Conservation (phyloP, 2,888 invertebrate genomes). For the Biston betularia region DNA sequence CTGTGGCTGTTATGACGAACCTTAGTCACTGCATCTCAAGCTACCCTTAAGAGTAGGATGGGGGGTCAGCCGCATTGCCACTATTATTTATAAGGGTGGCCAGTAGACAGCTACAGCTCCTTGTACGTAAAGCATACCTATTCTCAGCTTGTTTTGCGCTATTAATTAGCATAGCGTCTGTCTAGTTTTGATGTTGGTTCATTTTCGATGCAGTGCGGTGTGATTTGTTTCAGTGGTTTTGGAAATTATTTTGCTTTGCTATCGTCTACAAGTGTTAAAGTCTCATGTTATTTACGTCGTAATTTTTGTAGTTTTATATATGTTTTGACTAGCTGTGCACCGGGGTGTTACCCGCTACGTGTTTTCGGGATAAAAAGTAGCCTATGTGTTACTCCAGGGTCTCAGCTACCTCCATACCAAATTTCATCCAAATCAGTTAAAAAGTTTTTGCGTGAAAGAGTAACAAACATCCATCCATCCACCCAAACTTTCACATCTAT, state of each 20-base stretch:
- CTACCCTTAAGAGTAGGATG: slow-evolving; percentile 73
- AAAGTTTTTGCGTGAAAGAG: too few relatives aligned
- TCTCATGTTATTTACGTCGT: too few relatives aligned
- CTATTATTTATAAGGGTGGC: slow-evolving; percentile 86
- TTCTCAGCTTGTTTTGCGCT: slow-evolving; percentile 74
- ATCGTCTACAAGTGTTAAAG: background rate
- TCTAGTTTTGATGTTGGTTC: slow-evolving; percentile 40
- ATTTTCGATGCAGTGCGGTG: slow-evolving; percentile 44
- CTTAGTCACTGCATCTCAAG: slow-evolving; percentile 11
- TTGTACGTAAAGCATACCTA: slow-evolving; percentile 63
- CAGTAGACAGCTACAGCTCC: slow-evolving; percentile 71
- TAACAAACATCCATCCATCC: too few relatives aligned
- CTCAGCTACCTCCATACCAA: too few relatives aligned
- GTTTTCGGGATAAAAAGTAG: too few relatives aligned
- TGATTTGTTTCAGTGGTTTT: slow-evolving; percentile 16
- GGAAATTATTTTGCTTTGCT: slow-evolving; percentile 3
- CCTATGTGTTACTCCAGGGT: too few relatives aligned
- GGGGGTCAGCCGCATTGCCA: slow-evolving; percentile 77
- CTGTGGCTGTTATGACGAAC: background rate
- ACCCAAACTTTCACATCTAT: too few relatives aligned
- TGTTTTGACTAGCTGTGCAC: too few relatives aligned
- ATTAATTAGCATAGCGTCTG: slow-evolving; percentile 65
- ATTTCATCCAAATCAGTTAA: too few relatives aligned
- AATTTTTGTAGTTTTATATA: too few relatives aligned
- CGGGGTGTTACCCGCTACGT: too few relatives aligned